phyloP scores from a whole-genome alignment of 2,797 vertebrate species.

The Eleutherodactylus coqui region DNA sequence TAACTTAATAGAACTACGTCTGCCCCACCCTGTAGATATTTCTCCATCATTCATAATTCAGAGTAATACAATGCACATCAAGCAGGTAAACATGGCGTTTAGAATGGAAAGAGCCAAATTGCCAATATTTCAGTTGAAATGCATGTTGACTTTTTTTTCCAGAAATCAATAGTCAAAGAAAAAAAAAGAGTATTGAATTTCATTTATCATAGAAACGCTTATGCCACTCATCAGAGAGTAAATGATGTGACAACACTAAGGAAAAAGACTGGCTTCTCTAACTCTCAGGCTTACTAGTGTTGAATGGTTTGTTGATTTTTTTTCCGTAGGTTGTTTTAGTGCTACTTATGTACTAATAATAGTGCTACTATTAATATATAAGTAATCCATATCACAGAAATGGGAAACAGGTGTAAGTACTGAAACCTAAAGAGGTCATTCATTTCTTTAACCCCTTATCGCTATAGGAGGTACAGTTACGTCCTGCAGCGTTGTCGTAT shows the following conservation, averaged over 20 bases:
- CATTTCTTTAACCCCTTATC: too few relatives aligned
- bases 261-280: neutral
- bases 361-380: too few relatives aligned
- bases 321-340: too few relatives aligned
- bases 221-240: neutral
- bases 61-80: neutral
- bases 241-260: neutral
- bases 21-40: too few relatives aligned
- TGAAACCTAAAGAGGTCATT: too few relatives aligned
- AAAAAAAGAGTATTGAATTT: neutral
- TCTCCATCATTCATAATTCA: neutral
- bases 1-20: too few relatives aligned
- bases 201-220: neutral
- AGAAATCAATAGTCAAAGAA: constrained; percentile 43
- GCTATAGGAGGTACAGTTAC: too few relatives aligned
- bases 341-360: too few relatives aligned
- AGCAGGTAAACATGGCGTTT: neutral
- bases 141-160: neutral
- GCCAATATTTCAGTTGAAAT: neutral
- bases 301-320: too few relatives aligned
- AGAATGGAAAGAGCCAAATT: neutral
- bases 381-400: too few relatives aligned
- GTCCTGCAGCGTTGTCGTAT: too few relatives aligned
- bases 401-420: too few relatives aligned
- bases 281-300: neutral